Base-by-base conservation (phyloP, 1,140 invertebrate species). In the Diorhabda carinulata region DNA sequence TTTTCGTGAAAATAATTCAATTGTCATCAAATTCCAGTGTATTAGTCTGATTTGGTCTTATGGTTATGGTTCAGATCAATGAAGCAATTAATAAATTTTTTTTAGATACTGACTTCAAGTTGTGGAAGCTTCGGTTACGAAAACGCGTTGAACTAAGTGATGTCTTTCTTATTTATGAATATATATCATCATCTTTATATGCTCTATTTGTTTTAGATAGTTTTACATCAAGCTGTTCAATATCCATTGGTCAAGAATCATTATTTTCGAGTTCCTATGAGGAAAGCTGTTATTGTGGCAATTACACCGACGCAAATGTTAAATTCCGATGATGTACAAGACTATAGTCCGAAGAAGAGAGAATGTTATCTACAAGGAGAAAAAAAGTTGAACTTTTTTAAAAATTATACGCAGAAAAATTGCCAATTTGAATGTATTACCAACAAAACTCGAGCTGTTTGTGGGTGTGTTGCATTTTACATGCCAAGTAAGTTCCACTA, bases 341-440 rank as follows among this genome's bases (percentile, higher is more conserved):
- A 10, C 76, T 87, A 76, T 73, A 80, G 43, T 69, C 74, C 47
- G 77, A 77, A 45, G 79, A 84, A 85, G 72, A 83, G 88, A 3
- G 86, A 88, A 70, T 91, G 89, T 72, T 90, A 84, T 78, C 87
- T 90, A 61, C 84, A 85, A 63, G 79, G 76, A 7, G 89, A 90
- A 73, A 84, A 87, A 41, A 81, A 84, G 56, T 80, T 91, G 9
- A 82, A 81, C 62, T 79, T 69, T 69, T 81, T 77, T 67, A 74
- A 72, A n/a, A 68, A 79, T n/a, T 84, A 84, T 67, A 80, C 81
- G 0, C 76, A 80, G 10, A 57, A 84, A 10, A 91, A 91, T 76
- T 92, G 90, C 74, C 84, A 89, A 70, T 80, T 90, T 66, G 90
- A 92, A 79, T 91, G 90, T 72, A 82, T 91, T 68, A 85, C 89